These are phyloP conservation scores for Dicyrtomina minuta DNA, from an alignment of 2,888 invertebrate species.

Conservation along the genomic window DNA sequence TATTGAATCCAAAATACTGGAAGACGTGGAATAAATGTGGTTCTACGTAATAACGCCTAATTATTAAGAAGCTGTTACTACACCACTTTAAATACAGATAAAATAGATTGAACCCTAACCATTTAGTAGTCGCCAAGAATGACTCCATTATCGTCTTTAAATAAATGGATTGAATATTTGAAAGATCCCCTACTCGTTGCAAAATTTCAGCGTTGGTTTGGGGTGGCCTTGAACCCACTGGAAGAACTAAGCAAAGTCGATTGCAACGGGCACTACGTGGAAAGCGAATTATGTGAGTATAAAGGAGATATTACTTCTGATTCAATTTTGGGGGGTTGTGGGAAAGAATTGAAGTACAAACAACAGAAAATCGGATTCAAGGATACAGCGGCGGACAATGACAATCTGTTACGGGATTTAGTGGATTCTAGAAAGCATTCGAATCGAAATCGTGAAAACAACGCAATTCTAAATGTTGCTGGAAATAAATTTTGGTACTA, in stretches of 20 bases:
- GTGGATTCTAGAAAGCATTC: background rate
- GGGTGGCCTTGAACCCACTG: constrained; percentile 60
- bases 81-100: too few relatives aligned
- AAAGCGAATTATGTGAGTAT: background rate
- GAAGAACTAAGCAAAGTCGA: constrained; percentile 12
- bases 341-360: background rate
- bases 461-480: constrained; percentile 61
- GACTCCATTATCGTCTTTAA: constrained; percentile 4
- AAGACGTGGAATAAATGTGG: too few relatives aligned
- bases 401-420: background rate
- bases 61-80: too few relatives aligned
- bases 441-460: too few relatives aligned
- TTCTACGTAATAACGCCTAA: too few relatives aligned
- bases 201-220: constrained; percentile 76
- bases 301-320: too few relatives aligned
- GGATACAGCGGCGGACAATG: background rate
- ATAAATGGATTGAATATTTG: constrained; percentile 63
- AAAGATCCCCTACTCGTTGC: constrained; percentile 76
- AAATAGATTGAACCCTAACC: too few relatives aligned
- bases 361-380: background rate
- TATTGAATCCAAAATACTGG: too few relatives aligned
- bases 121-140: background rate
- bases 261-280: too few relatives aligned
- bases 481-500: constrained; percentile 80
- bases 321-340: background rate